Conservation (phyloP, 2,888 invertebrate species). For the Hartigia nigra region DNA sequence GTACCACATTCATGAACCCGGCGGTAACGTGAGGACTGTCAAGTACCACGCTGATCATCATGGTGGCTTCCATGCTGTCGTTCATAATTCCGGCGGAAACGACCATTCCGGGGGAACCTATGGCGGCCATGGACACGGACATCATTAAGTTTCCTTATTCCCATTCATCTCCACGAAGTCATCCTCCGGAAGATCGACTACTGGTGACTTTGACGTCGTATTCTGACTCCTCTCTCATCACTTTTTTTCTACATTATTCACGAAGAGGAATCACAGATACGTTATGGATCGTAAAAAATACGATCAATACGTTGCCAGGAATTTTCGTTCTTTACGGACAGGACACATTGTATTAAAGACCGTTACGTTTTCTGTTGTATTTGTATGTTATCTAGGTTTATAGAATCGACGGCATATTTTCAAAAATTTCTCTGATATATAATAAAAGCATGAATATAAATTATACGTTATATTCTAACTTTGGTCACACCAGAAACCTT, state of each 20-base stretch:
- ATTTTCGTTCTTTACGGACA: neutral
- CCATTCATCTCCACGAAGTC: neutral
- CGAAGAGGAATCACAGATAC: too few species aligned
- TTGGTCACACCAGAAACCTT: neutral
- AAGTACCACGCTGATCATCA: slow-evolving; percentile 58
- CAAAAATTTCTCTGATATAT: neutral
- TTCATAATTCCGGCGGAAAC: slow-evolving; percentile 52
- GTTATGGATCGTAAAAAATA: neutral
- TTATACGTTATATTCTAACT: neutral
- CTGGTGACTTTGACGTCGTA: neutral
- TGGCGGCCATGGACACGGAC: slow-evolving; percentile 14
- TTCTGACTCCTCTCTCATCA: neutral
- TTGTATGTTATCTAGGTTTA: slow-evolving; percentile 1
- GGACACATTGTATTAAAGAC: neutral
- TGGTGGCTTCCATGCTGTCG: slow-evolving; percentile 58
- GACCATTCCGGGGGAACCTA: slow-evolving; percentile 46
- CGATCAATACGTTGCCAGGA: neutral
- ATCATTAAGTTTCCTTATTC: neutral
- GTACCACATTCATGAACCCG: slow-evolving; percentile 60
- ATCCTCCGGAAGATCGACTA: neutral
- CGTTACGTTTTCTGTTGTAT: slow-evolving; percentile 5
- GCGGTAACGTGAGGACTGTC: slow-evolving; percentile 53
- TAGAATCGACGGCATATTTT: neutral
- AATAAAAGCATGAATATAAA: slow-evolving; percentile 5
- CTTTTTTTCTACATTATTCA: too few species aligned